These are phyloP conservation scores for Acropternis orthonyx DNA, from an alignment of 2,797 vertebrate species.

Conservation along the genomic window DNA sequence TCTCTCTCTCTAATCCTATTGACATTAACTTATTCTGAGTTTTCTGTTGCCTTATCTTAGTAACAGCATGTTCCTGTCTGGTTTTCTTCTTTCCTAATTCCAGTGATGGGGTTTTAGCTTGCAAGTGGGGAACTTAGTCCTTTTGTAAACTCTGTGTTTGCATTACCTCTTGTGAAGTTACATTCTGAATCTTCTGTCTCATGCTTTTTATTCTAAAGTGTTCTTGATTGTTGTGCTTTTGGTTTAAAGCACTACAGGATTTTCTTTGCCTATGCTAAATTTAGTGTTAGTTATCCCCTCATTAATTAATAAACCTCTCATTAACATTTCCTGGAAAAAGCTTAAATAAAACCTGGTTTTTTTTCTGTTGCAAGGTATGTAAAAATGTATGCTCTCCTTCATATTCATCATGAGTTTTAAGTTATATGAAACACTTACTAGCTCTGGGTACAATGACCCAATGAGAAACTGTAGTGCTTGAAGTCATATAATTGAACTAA, in stretches of 20 bases:
- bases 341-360: background rate
- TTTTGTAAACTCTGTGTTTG: background rate
- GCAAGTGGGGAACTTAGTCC: background rate
- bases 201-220: background rate
- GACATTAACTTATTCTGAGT: constrained; percentile 22
- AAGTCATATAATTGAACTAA: background rate
- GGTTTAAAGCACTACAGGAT: background rate
- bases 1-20: constrained; percentile 17
- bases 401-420: background rate
- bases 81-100: constrained; percentile 31
- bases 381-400: background rate
- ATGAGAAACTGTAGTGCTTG: background rate
- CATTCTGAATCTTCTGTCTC: background rate
- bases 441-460: background rate
- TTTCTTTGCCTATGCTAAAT: background rate
- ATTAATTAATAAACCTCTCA: background rate
- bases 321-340: background rate
- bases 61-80: constrained; percentile 19
- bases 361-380: background rate
- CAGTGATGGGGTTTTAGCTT: background rate
- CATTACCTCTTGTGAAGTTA: constrained; percentile 6
- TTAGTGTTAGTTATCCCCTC: background rate
- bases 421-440: background rate
- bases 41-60: constrained; percentile 41
- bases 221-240: background rate